Base-by-base conservation (phyloP, 1,140 invertebrate genomes). In the Drusus annulatus region DNA sequence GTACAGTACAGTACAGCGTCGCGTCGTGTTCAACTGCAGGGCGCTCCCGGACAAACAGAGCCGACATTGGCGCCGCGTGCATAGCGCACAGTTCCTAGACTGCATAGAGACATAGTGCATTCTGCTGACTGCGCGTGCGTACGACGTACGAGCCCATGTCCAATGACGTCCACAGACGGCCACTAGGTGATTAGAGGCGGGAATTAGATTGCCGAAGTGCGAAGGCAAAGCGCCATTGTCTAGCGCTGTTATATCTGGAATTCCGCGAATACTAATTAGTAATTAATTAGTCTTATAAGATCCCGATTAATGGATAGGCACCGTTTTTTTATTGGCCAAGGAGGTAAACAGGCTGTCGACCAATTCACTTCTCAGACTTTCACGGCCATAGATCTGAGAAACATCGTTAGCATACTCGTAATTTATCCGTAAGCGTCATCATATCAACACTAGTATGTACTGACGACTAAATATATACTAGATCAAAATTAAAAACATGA, bases 171-270 rank as follows among this genome's bases (percentile, higher is more conserved):
- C 36, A 1, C 16, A 51, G 36, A 16, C 0, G 17, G 36, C 52
- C 19, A 51, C 52, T 21, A 19, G 36, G 31, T 25, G 25, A 36
- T 36, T 36, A 36, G 6, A 71, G 15, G 68, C 36, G 31, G 31
- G 17, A 51, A 71, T 71, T 28, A 51, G 68, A 52, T 71, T 23
- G 45, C 45, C 45, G 17, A 71, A 71, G 68, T 71, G 68, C 25
- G 19, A 71, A 71, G 50, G 21, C 68, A 52, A 71, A 54, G 68
- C 68, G 50, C 17, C 45, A 71, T 71, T 71, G 68, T 71, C 68
- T 71, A n/a, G 6, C 68, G n/a, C 6, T 51, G 52, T 71, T 52
- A 10, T 8, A 8, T 71, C 68, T 45, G 45, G 25, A 71, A 45
- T 0, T 45, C 7, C 8, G 19, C 21, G n/a, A 68, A 68, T 68